Evolutionary conservation across 2,797 vertebrate species (phyloP).

Genomic region (Gobionotothen gibberifrons): DNA sequence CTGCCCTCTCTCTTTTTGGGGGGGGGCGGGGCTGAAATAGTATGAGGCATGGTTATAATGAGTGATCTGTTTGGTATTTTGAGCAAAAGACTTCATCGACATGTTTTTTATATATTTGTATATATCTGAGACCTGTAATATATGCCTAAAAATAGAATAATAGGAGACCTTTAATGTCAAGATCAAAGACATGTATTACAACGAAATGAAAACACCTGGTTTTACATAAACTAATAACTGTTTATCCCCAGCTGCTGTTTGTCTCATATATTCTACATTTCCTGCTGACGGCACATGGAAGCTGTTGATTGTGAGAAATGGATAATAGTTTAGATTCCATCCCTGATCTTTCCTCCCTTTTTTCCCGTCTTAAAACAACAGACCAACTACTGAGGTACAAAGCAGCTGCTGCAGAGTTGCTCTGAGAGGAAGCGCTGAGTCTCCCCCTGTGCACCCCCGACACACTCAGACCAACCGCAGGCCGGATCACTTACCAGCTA

Average conservation of each 20-base stretch:
- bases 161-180: too few species aligned
- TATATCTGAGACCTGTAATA: too few species aligned
- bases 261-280: conserved; percentile 52
- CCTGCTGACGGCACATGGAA: conserved; percentile 48
- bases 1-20: too few species aligned
- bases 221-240: conserved; percentile 21
- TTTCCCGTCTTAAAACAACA: conserved; percentile 73
- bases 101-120: too few species aligned
- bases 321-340: conserved; percentile 36
- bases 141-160: too few species aligned
- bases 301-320: conserved; percentile 70
- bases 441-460: conserved; percentile 76
- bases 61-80: too few species aligned
- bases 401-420: conserved; percentile 81
- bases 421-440: conserved; percentile 72
- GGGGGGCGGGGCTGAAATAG: too few species aligned
- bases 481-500: conserved; percentile 87
- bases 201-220: conserved; percentile 27
- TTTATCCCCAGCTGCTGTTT: conserved; percentile 62
- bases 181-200: too few species aligned
- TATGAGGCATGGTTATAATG: too few species aligned
- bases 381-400: conserved; percentile 87
- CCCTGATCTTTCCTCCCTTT: conserved; percentile 54
- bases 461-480: conserved; percentile 76
- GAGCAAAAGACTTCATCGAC: too few species aligned